Evolutionary conservation across 2,888 invertebrate species (phyloP).

Genomic region (Deilephila elpenor): DNA sequence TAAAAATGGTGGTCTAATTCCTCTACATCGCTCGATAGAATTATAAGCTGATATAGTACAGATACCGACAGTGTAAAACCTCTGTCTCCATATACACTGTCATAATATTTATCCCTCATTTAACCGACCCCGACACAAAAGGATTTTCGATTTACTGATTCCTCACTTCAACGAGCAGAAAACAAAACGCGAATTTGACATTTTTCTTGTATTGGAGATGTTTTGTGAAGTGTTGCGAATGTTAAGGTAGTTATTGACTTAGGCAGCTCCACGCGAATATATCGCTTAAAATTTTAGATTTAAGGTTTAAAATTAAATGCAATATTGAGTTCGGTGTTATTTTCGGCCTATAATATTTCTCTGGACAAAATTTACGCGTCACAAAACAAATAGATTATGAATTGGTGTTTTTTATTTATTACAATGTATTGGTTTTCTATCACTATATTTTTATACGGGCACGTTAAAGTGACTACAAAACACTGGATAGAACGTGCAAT

Average conservation of each 20-base stretch:
- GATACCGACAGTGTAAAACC: slow-evolving; percentile 38
- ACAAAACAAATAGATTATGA: too few relatives aligned
- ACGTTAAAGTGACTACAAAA: too few relatives aligned
- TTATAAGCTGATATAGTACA: slow-evolving; percentile 23
- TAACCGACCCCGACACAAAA: slow-evolving; percentile 53
- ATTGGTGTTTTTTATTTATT: too few relatives aligned
- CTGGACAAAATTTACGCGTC: too few relatives aligned
- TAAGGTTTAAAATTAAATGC: neutral
- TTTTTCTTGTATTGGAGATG: slow-evolving; percentile 27
- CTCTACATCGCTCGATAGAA: neutral
- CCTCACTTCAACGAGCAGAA: slow-evolving; percentile 51
- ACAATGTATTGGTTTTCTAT: too few relatives aligned
- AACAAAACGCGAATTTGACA: slow-evolving; percentile 45
- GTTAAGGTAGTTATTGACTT: neutral
- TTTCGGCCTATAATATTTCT: too few relatives aligned
- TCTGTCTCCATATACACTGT: slow-evolving; percentile 40
- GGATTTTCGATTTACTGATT: slow-evolving; percentile 56
- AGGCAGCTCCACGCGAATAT: neutral
- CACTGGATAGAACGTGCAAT: too few relatives aligned
- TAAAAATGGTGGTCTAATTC: neutral
- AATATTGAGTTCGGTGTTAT: neutral
- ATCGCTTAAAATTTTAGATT: neutral
- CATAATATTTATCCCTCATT: slow-evolving; percentile 54
- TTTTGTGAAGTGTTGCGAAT: slow-evolving; percentile 13
- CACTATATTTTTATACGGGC: too few relatives aligned